These are phyloP conservation scores for Anguilla japonica DNA, from an alignment of 2,113 vertebrate species.

Conservation along the genomic window DNA sequence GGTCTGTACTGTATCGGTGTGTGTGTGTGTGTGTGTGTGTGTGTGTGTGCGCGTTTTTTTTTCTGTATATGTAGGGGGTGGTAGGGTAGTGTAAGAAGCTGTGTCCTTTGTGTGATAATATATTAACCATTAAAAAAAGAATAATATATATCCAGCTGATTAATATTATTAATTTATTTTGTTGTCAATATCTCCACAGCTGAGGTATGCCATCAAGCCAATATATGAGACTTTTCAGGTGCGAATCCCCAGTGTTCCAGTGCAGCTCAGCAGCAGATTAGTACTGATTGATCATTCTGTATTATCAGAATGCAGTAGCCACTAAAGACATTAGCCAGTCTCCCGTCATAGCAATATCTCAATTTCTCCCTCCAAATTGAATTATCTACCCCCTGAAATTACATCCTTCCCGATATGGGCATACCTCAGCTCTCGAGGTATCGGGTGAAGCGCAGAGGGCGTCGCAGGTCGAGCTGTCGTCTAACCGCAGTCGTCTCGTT, in stretches of 20 bases:
- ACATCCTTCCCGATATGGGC: background rate
- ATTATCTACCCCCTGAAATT: constrained; percentile 11
- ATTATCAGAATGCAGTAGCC: background rate
- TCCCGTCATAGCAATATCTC: background rate
- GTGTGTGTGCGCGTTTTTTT: too few species aligned
- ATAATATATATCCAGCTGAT: too few species aligned
- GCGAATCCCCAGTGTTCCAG: background rate
- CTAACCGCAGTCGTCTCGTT: background rate
- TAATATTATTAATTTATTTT: too few species aligned
- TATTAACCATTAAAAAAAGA: too few species aligned
- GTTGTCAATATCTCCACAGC: too few species aligned
- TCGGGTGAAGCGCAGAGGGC: background rate
- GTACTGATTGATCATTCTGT: background rate
- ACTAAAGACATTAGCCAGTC: constrained; percentile 9
- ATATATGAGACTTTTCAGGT: background rate
- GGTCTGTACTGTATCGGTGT: too few species aligned
- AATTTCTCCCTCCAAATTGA: background rate
- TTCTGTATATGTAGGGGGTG: too few species aligned
- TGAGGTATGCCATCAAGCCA: background rate
- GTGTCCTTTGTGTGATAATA: too few species aligned
- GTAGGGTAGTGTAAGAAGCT: too few species aligned
- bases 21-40: too few species aligned
- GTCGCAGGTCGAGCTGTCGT: background rate
- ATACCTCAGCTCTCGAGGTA: background rate
- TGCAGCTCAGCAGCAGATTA: background rate